Percentiles rank a stretch among this genome's conserved stretches.
phyloP scores from a whole-genome alignment of 2,888 invertebrate species.

The Cantharis rustica region DNA sequence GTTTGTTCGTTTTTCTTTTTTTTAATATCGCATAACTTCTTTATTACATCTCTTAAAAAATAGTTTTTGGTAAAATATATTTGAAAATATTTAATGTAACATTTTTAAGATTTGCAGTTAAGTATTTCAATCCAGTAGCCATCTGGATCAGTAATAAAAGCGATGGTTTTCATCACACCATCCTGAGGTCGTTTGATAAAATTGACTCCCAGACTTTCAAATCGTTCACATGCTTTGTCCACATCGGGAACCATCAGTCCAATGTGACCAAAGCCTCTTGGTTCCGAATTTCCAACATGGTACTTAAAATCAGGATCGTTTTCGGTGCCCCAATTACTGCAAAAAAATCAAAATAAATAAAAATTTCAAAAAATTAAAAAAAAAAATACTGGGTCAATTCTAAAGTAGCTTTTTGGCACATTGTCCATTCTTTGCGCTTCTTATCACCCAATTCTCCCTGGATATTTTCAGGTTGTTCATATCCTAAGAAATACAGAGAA shows the following conservation, averaged over 20 bases:
- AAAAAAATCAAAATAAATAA: conserved; percentile 47
- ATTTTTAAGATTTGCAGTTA: conserved; percentile 52
- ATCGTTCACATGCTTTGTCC: conserved; percentile 80
- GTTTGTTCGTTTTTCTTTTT: too few species aligned
- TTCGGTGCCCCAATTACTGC: conserved; percentile 95
- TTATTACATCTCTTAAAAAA: too few species aligned
- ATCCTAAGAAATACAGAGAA: conserved; percentile 87
- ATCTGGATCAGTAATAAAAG: conserved; percentile 94
- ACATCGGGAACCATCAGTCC: conserved; percentile 91
- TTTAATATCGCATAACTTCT: too few species aligned
- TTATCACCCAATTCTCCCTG: conserved; percentile 67
- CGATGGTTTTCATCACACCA: conserved; percentile 92
- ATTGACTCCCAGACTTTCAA: conserved; percentile 83
- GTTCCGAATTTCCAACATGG: conserved; percentile 90
- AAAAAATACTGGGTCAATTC: conserved; percentile 86
- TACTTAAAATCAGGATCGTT: conserved; percentile 76
- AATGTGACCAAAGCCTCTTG: conserved; percentile 91
- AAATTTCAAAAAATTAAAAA: background rate
- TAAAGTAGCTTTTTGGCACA: conserved; percentile 82
- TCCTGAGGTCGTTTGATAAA: conserved; percentile 90
- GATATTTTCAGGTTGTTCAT: conserved; percentile 75
- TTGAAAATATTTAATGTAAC: too few species aligned
- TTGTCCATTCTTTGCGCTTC: conserved; percentile 76
- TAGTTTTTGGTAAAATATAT: too few species aligned
- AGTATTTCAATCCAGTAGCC: conserved; percentile 97